Evolutionary conservation across 2,113 vertebrate species (phyloP), one percentile per base, ranked within the genome.

Genomic region (Rhadina sibilatrix): DNA sequence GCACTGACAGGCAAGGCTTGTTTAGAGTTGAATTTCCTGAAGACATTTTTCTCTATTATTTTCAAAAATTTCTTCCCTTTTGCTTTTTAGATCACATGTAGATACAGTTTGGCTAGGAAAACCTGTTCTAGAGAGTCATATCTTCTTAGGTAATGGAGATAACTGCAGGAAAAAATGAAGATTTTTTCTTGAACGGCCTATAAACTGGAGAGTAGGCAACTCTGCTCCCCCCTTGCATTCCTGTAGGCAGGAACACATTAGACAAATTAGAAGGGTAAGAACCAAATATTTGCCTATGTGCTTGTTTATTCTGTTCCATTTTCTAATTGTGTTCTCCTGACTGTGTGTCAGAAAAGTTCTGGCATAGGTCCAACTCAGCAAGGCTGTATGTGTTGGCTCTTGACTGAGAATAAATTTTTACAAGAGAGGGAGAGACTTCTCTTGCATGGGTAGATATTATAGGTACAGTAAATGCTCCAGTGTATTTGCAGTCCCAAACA

Each of bases 221-320:
- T 82, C 20, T 12, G 4, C 35, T 69, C 10, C 11, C 2, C 3
- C 12, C 40, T 80, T 77, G 19, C 56, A 20, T 90, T 94, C 54
- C 76, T 77, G 13, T 57, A 69, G 57, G 37, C 37, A 76, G 38
- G 42, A 87, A 42, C 23, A 53, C 50, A 16, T 74, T 81, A 79
- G 37, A 57, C 24, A 64, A 59, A 69, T 77, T 17, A 80, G 28
- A 72, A 86, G 27, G 30, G 7, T 76, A 70, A 66, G 68, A 87
- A 65, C 79, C 15, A 88, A 83, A 56, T 90, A 90, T 74, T 88
- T 95, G n/a, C 63, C 38, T 76, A 25, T 53, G 70, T 87, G 2
- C 40, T 76, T 95, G 35, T 76, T 92, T 80, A n/a, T 82, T 94
- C 64, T 71, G n/a, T 96, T 82, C 28, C 17, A 14, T 66, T 94